These are phyloP conservation scores for Rhagologus leucostigma DNA, from an alignment of 2,113 vertebrate species.

Conservation along the genomic window DNA sequence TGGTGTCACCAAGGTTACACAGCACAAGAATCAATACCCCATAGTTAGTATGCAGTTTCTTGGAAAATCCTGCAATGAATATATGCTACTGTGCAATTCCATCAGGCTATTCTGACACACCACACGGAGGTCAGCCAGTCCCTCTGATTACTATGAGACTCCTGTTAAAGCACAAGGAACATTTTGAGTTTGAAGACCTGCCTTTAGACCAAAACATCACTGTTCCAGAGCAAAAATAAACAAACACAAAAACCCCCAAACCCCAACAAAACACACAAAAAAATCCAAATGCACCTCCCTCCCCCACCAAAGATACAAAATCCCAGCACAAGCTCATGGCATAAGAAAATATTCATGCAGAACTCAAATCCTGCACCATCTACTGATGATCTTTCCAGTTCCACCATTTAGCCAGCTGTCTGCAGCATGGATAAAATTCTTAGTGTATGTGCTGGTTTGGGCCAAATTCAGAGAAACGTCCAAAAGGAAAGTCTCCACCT, in stretches of 20 bases:
- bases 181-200: background rate
- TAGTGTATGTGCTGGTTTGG: too few species aligned
- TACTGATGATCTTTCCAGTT: background rate
- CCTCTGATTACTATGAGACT: background rate
- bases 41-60: background rate
- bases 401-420: background rate
- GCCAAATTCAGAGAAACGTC: too few species aligned
- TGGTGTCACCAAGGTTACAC: background rate
- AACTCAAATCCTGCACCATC: background rate
- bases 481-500: too few species aligned
- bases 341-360: background rate
- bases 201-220: background rate
- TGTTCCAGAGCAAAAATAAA: background rate
- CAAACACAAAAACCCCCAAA: background rate
- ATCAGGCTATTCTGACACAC: background rate
- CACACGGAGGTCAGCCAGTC: background rate
- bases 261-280: background rate
- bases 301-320: background rate
- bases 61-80: background rate
- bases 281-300: background rate
- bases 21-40: background rate
- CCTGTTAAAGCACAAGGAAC: background rate
- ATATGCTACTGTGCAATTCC: background rate
- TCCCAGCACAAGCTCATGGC: background rate
- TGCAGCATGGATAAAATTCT: background rate